phyloP scores from a whole-genome alignment of 2,888 invertebrate species.

The Atethmia centrago region DNA sequence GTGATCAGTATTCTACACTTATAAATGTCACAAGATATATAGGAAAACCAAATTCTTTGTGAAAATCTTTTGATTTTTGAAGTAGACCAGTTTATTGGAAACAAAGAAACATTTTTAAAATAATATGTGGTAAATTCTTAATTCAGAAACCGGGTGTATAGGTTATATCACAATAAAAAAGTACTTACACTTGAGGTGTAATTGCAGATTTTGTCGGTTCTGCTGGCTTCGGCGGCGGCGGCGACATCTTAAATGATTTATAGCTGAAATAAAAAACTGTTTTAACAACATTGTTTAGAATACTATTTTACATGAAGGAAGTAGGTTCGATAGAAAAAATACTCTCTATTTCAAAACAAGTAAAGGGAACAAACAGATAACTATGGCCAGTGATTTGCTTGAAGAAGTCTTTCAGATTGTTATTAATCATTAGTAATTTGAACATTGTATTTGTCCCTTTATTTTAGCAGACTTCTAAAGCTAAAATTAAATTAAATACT shows the following conservation, averaged over 20 bases:
- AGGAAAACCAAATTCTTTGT: neutral
- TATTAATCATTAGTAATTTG: neutral
- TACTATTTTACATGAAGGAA: neutral
- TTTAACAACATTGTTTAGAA: neutral
- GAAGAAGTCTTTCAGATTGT: neutral
- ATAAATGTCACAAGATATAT: neutral
- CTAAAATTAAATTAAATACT: neutral
- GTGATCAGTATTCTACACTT: neutral
- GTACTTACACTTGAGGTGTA: constrained; percentile 34
- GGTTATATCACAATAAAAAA: neutral
- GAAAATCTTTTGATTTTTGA: neutral
- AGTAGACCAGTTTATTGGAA: neutral
- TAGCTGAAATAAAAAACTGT: constrained; percentile 8
- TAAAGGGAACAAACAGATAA: neutral
- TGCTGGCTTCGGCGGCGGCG: too few species aligned
- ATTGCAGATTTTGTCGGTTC: constrained; percentile 37
- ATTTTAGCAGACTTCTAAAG: neutral
- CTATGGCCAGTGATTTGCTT: neutral
- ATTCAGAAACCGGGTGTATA: neutral
- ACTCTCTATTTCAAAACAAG: neutral
- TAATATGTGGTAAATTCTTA: too few species aligned
- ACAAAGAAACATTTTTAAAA: neutral
- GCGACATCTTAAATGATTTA: constrained; percentile 33
- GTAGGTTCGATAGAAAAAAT: neutral
- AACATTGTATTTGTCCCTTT: neutral